A percentile compares a stretch with the other conserved stretches of the same genome.
These are phyloP conservation scores for Anthoscopus minutus DNA, from an alignment of 2,113 vertebrate genomes.

Conservation along the genomic window DNA sequence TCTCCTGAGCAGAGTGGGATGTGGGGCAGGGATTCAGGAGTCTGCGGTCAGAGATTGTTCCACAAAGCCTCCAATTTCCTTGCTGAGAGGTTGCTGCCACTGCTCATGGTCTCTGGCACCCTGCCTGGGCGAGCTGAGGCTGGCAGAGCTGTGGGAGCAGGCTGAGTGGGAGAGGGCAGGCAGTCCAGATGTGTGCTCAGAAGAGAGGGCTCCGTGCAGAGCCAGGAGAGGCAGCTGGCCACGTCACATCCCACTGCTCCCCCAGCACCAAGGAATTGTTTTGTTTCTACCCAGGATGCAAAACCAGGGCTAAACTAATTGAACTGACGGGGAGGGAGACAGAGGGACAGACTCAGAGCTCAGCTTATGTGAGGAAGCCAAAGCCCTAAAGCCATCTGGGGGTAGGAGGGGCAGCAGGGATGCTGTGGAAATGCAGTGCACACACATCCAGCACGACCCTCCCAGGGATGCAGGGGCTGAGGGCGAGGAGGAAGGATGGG, in stretches of 20 bases:
- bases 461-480: not conserved
- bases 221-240: constrained; percentile 3
- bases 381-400: not conserved
- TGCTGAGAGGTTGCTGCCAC: not conserved
- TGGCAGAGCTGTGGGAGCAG: not conserved
- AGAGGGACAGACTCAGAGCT: not conserved
- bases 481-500: not conserved
- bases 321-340: constrained; percentile 17
- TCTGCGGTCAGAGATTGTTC: not conserved
- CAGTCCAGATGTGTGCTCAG: not conserved
- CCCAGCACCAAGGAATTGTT: not conserved
- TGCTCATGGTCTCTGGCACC: not conserved
- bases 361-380: not conserved
- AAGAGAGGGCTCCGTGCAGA: not conserved
- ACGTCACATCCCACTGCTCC: not conserved
- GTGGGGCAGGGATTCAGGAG: not conserved
- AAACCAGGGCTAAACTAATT: not conserved
- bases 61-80: not conserved
- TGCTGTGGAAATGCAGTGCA: not conserved
- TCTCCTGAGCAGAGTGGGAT: not conserved
- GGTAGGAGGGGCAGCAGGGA: not conserved
- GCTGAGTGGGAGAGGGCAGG: not conserved
- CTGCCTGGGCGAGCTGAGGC: not conserved
- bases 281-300: not conserved
- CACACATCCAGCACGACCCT: not conserved